Percentiles rank a stretch among this genome's conserved stretches.
phyloP scores from a whole-genome alignment of 2,113 vertebrate genomes.

The Collichthys lucidus region DNA sequence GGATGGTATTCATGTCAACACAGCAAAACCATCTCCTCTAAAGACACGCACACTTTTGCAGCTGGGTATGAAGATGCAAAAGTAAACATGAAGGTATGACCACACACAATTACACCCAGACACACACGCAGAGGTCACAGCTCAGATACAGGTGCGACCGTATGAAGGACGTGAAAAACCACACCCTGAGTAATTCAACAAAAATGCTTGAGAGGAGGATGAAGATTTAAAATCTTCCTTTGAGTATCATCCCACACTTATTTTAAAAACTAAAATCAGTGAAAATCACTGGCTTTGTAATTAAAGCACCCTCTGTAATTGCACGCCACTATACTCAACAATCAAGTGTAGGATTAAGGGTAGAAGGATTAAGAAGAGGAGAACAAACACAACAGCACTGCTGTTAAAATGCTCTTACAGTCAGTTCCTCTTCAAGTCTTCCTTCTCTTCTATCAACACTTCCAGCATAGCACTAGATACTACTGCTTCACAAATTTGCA shows the following conservation, averaged over 20 bases:
- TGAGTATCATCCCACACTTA: background rate
- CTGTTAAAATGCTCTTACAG: conserved; percentile 15
- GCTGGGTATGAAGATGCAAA: conserved; percentile 45
- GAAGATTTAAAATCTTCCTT: background rate
- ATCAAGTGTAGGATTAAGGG: conserved; percentile 30
- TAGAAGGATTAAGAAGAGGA: conserved; percentile 41
- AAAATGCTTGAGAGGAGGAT: background rate
- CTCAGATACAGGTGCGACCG: background rate
- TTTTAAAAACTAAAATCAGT: background rate
- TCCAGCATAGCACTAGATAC: conserved; percentile 16
- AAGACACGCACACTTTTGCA: conserved; percentile 49
- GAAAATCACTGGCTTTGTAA: conserved; percentile 14
- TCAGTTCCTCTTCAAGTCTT: conserved; percentile 21
- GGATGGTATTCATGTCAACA: conserved; percentile 57
- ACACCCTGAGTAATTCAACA: background rate
- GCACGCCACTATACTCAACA: conserved; percentile 10
- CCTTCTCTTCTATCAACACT: conserved; percentile 22
- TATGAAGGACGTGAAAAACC: background rate
- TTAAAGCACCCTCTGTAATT: conserved; percentile 19
- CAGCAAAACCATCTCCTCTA: conserved; percentile 35
- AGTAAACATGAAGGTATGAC: conserved; percentile 44
- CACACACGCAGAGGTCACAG: background rate
- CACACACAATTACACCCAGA: conserved; percentile 5
- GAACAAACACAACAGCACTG: conserved; percentile 38
- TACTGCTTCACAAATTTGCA: conserved; percentile 40